Conservation (phyloP, 2,888 invertebrate genomes). For the Hermodice carunculata region DNA sequence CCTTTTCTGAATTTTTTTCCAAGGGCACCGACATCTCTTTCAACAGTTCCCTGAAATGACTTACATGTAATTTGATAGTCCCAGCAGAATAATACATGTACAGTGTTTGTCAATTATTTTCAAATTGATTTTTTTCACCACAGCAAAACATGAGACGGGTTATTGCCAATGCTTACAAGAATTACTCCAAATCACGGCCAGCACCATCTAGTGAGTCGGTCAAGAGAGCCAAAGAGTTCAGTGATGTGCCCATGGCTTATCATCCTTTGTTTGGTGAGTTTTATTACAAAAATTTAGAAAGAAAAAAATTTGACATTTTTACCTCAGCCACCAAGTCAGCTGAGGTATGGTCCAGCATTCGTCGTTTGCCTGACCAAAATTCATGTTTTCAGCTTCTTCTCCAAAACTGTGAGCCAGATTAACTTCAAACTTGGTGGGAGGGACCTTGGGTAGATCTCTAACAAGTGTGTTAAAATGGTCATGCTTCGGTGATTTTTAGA, state of each 20-base stretch:
- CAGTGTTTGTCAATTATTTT: background rate
- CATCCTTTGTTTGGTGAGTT: conserved; percentile 76
- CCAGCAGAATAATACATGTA: background rate
- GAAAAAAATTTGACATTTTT: background rate
- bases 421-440: too few species aligned
- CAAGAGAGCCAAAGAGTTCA: conserved; percentile 80
- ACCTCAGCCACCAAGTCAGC: too few species aligned
- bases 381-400: too few species aligned
- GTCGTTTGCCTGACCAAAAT: too few species aligned
- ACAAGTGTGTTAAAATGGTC: too few species aligned
- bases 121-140: background rate
- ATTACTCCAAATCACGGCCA: conserved; percentile 90
- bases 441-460: too few species aligned
- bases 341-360: too few species aligned
- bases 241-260: conserved; percentile 71
- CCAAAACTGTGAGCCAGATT: too few species aligned
- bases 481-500: too few species aligned
- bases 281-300: background rate
- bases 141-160: conserved; percentile 79
- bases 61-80: background rate
- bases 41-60: background rate
- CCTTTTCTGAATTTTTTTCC: too few species aligned
- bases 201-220: conserved; percentile 91
- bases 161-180: conserved; percentile 89
- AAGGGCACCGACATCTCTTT: too few species aligned